Evolutionary conservation across 2,888 invertebrate species (phyloP).

Genomic region (Parthenolecanium corni): DNA sequence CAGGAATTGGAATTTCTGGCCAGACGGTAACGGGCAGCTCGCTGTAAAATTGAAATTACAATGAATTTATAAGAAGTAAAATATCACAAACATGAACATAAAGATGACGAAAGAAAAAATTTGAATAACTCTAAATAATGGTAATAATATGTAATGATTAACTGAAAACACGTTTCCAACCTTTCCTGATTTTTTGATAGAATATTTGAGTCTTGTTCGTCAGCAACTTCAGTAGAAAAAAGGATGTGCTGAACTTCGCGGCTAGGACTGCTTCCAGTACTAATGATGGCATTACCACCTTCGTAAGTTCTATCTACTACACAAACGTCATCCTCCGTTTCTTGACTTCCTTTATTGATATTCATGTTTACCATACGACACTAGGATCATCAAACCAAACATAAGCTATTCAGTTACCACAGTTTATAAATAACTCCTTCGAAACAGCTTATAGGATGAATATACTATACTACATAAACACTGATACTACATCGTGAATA

Average conservation of each 20-base stretch:
- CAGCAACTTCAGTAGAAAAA: constrained; percentile 41
- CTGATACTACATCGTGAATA: too few species aligned
- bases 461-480: too few species aligned
- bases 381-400: too few species aligned
- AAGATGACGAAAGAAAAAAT: too few species aligned
- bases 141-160: too few species aligned
- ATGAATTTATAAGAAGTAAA: too few species aligned
- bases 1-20: constrained; percentile 18
- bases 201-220: not conserved
- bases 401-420: too few species aligned
- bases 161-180: not conserved
- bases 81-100: too few species aligned
- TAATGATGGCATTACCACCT: constrained; percentile 36
- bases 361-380: not conserved
- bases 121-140: too few species aligned
- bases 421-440: too few species aligned
- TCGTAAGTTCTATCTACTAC: constrained; percentile 1
- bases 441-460: too few species aligned
- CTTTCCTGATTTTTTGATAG: not conserved
- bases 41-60: too few species aligned
- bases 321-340: constrained; percentile 6
- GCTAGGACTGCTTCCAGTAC: constrained; percentile 80
- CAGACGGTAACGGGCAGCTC: constrained; percentile 5
- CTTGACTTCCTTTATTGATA: constrained; percentile 1
- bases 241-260: constrained; percentile 81